Evolutionary conservation across 2,113 vertebrate genomes (phyloP).

Genomic region (Aldabrachelys gigantea): DNA sequence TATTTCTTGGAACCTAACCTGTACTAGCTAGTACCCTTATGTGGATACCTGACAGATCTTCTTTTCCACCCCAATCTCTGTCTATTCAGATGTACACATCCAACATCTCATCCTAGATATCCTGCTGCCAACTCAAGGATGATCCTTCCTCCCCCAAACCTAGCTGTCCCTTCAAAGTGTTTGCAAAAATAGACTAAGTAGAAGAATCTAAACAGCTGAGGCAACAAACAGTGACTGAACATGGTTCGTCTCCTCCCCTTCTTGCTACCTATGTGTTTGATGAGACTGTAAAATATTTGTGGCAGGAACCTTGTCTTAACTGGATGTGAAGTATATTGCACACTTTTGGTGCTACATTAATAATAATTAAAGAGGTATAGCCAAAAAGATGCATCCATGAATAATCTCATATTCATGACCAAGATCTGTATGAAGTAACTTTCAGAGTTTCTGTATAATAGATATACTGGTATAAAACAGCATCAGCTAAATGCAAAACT

Average conservation of each 20-base stretch:
- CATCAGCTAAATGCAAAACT: background rate
- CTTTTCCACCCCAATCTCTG: background rate
- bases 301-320: background rate
- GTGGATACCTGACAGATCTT: background rate
- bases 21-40: rapidly evolving
- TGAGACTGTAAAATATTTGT: background rate
- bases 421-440: background rate
- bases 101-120: background rate
- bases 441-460: background rate
- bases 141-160: background rate
- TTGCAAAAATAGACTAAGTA: background rate
- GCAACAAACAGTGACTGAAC: no score
- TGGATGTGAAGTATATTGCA: background rate
- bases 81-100: background rate
- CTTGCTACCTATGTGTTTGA: background rate
- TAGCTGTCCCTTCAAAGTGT: background rate
- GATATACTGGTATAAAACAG: background rate
- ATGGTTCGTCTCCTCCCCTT: background rate
- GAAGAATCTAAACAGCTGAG: background rate
- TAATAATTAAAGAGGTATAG: background rate
- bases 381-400: background rate
- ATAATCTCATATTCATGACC: background rate
- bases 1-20: background rate
- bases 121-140: background rate
- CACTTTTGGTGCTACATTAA: background rate